A percentile compares a stretch with the other conserved stretches of the same genome.
These are phyloP conservation scores for Mormyrus hasselquistii DNA, from an alignment of 2,797 vertebrate genomes.

Conservation along the genomic window DNA sequence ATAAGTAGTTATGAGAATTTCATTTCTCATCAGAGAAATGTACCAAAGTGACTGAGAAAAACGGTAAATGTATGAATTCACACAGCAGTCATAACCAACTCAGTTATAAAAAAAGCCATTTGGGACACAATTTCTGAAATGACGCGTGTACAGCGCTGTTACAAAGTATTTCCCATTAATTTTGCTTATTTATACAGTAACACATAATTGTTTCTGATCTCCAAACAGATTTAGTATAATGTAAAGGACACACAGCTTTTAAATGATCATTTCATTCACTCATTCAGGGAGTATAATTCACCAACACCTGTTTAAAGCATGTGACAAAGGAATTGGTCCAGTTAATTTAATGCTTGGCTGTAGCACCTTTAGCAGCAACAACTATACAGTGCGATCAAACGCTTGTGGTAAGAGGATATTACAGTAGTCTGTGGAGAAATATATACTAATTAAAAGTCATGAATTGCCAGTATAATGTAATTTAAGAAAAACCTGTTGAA, in stretches of 20 bases:
- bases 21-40: background rate
- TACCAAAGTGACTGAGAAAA: background rate
- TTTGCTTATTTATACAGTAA: background rate
- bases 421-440: background rate
- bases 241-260: background rate
- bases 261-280: background rate
- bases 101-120: background rate
- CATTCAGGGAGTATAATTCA: background rate
- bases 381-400: background rate
- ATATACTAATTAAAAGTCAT: background rate
- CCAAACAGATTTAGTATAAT: background rate
- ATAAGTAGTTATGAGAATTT: background rate
- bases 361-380: background rate
- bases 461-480: background rate
- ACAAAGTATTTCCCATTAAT: background rate
- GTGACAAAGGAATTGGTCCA: background rate
- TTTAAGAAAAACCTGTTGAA: background rate
- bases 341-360: background rate
- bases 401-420: background rate
- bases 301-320: background rate
- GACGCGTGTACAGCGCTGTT: background rate
- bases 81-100: background rate
- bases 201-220: background rate
- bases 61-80: background rate
- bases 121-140: background rate